Base-by-base conservation (phyloP, 1,140 invertebrate species). In the Odontomachus brunneus region DNA sequence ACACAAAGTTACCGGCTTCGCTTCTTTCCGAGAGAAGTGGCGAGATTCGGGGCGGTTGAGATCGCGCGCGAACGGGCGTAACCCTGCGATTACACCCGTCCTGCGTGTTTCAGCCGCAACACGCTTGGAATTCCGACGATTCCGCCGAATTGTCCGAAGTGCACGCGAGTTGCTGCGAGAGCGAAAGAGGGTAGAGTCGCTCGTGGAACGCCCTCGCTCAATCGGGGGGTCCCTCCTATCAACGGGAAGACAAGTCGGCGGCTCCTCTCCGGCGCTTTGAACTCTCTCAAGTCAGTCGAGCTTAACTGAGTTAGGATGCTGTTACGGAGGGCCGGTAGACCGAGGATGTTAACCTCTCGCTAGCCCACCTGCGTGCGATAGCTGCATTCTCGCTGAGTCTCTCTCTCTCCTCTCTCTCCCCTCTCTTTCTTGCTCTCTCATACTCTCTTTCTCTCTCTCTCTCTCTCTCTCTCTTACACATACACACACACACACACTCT, bases 311-410 rank as follows among this genome's bases (percentile, higher is more conserved):
- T 87, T 87, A 87, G 87, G 67, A 80, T 67, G 75, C 75, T 84
- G 65, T 81, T 82, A 81, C 51, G 38, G 38, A 63, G 73, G 22
- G 14, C 24, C 44, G 82, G 78, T 82, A 83, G 73, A 44, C 65
- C 78, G 72, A 88, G 86, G 88, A 69, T 89, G 89, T 89, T 89
- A 85, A 89, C 89, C 84, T 85, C 17, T 44, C 60, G 80, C 71
- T 78, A 62, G 81, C 49, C 88, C 74, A 85, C 73, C 73, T 83
- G 86, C 65, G 78, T 83, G 86, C 65, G 78, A 83, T 81, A 84
- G 83, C 87, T 65, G 71, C 69, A 44, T 44, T 85, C 76, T 72
- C 66, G 69, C 51, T 67, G 66, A n/a, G n/a, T n/a, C n/a, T n/a
- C n/a, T n/a, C n/a, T n/a, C n/a, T n/a, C n/a, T n/a, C n/a, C n/a